A percentile compares a stretch with the other conserved stretches of the same genome.
These are phyloP conservation scores for Phalacrocorax pelagicus DNA, from an alignment of 2,113 vertebrate genomes.

Conservation along the genomic window DNA sequence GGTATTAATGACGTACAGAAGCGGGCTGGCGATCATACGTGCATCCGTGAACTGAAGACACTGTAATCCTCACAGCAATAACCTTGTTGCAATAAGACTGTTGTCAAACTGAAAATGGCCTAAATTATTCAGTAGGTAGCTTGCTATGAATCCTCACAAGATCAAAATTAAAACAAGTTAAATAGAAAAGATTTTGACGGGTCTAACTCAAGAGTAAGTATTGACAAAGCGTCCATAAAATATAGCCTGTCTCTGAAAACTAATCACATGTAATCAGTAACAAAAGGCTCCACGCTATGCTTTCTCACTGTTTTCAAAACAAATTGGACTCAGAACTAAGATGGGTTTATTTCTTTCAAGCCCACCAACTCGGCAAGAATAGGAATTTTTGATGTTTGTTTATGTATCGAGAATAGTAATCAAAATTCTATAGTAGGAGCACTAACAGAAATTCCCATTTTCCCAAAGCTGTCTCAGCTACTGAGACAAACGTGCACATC, in stretches of 20 bases:
- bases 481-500: neutral
- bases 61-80: neutral
- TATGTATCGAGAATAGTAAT: neutral
- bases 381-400: neutral
- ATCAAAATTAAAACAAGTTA: neutral
- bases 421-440: neutral
- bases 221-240: neutral
- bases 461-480: neutral
- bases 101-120: neutral
- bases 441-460: neutral
- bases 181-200: neutral
- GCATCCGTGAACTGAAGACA: neutral
- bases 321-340: neutral
- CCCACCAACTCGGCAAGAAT: neutral
- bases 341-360: neutral
- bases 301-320: neutral
- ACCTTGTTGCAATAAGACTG: neutral
- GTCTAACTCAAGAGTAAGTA: neutral
- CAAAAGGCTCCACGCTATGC: neutral
- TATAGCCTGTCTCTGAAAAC: neutral
- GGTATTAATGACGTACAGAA: neutral
- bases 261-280: neutral
- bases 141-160: neutral
- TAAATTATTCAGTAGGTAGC: neutral
- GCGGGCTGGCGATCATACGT: neutral